A percentile compares a stretch with the other conserved stretches of the same genome.
phyloP scores from a whole-genome alignment of 2,113 vertebrate genomes.

The Petroica traversi region DNA sequence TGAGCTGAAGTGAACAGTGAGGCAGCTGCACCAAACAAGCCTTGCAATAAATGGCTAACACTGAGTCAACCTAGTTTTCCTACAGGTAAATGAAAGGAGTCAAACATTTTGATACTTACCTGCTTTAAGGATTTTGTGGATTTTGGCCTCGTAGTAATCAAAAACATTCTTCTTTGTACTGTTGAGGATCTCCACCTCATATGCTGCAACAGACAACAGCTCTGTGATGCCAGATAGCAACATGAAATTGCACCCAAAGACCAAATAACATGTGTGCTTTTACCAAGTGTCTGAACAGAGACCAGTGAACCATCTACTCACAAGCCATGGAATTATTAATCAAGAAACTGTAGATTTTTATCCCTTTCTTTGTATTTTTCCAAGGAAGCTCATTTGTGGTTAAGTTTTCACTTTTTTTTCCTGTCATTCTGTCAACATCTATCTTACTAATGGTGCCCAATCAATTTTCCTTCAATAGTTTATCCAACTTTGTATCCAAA shows the following conservation, averaged over 20 bases:
- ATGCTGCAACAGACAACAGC: conserved; percentile 42
- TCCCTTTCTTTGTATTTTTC: not conserved
- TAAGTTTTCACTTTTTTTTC: not conserved
- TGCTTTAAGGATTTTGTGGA: conserved; percentile 56
- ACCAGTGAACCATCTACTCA: not conserved
- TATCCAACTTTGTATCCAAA: not conserved
- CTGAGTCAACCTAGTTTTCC: not conserved
- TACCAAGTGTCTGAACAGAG: not conserved
- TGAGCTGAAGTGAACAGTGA: not conserved
- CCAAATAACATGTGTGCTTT: not conserved
- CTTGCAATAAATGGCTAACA: not conserved
- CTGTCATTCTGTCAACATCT: not conserved
- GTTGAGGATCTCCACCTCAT: conserved; percentile 45
- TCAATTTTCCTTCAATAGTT: not conserved
- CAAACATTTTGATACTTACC: conserved; percentile 50
- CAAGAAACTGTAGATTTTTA: not conserved
- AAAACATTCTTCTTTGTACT: conserved; percentile 66
- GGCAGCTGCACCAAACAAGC: not conserved
- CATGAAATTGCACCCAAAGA: not conserved
- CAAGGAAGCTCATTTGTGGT: not conserved
- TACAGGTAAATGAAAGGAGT: not conserved
- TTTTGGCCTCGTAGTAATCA: conserved; percentile 41
- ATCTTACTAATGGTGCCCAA: not conserved
- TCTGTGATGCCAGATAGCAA: not conserved
- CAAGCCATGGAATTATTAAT: not conserved